A percentile compares a stretch with the other conserved stretches of the same genome.
These are phyloP conservation scores for Brachyopa scutellaris DNA, from an alignment of 2,888 invertebrate species.

Conservation along the genomic window DNA sequence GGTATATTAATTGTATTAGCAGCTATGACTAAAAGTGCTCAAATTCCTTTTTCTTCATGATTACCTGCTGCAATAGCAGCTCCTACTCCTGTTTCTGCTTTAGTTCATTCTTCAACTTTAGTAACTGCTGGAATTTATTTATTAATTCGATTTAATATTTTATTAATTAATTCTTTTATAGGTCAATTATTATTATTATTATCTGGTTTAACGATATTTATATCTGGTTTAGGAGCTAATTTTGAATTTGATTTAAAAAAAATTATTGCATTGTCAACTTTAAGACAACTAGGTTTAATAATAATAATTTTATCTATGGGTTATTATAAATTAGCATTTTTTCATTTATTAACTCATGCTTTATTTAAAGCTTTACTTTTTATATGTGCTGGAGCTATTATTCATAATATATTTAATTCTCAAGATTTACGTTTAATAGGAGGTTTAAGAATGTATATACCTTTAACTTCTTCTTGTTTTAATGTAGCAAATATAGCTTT, in stretches of 20 bases:
- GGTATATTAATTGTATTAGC: slow-evolving; percentile 83
- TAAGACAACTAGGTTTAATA: slow-evolving; percentile 90
- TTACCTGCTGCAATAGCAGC: slow-evolving; percentile 89
- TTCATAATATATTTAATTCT: slow-evolving; percentile 85
- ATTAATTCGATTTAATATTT: slow-evolving; percentile 86
- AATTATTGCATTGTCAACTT: slow-evolving; percentile 90
- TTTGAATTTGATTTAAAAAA: slow-evolving; percentile 88
- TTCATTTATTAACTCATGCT: slow-evolving; percentile 88
- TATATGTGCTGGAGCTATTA: slow-evolving; percentile 87
- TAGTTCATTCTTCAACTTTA: slow-evolving; percentile 90
- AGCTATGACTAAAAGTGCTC: slow-evolving; percentile 89
- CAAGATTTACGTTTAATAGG: slow-evolving; percentile 87
- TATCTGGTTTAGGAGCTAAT: slow-evolving; percentile 84
- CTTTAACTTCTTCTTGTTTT: slow-evolving; percentile 83
- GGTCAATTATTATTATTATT: slow-evolving; percentile 83
- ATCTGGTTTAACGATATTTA: slow-evolving; percentile 85
- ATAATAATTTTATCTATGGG: slow-evolving; percentile 85
- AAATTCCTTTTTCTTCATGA: slow-evolving; percentile 91
- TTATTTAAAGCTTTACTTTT: slow-evolving; percentile 90
- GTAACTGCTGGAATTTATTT: slow-evolving; percentile 90
- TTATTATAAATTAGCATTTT: slow-evolving; percentile 84
- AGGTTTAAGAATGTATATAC: slow-evolving; percentile 82
- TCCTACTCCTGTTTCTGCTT: slow-evolving; percentile 88
- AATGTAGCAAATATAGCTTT: slow-evolving; percentile 85
- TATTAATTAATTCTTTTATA: slow-evolving; percentile 82